Evolutionary conservation across 2,797 vertebrate species (phyloP).

Genomic region (Brotula barbata): DNA sequence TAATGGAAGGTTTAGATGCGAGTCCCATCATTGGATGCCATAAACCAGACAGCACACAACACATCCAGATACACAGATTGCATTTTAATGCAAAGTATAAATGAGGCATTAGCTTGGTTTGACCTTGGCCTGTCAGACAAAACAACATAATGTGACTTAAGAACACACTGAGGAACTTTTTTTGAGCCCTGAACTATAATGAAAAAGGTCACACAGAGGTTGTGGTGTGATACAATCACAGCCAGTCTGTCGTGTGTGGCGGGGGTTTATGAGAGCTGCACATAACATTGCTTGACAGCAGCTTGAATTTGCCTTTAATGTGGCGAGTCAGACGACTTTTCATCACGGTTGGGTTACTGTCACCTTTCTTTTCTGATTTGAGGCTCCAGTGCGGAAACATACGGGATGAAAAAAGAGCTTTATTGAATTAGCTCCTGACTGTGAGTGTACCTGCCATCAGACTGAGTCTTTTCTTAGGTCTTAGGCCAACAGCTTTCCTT

Average conservation of each 20-base stretch:
- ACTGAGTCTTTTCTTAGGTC: slow-evolving; percentile 53
- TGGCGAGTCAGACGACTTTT: slow-evolving; percentile 52
- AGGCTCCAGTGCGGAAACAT: slow-evolving; percentile 30
- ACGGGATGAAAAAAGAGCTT: slow-evolving; percentile 61
- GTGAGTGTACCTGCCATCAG: slow-evolving; percentile 59
- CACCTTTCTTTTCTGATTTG: slow-evolving; percentile 57
- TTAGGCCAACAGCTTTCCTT: slow-evolving; percentile 49
- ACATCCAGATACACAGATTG: no score
- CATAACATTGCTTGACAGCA: slow-evolving; percentile 50
- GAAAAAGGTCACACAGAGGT: slow-evolving; percentile 40
- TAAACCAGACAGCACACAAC: no score
- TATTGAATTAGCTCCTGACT: slow-evolving; percentile 73
- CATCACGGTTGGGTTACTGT: slow-evolving; percentile 56
- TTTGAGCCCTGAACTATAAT: slow-evolving; percentile 32
- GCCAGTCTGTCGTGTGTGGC: slow-evolving; percentile 42
- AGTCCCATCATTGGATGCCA: no score
- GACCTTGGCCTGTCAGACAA: slow-evolving; percentile 19
- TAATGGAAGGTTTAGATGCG: no score
- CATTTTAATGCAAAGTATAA: no score
- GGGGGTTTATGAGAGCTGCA: slow-evolving; percentile 37
- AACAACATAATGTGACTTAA: slow-evolving; percentile 22
- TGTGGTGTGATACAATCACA: slow-evolving; percentile 38
- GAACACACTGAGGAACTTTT: slow-evolving; percentile 21
- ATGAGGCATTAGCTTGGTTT: no score
- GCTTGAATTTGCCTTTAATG: slow-evolving; percentile 53